Percentiles rank a stretch among this genome's conserved stretches.
Conservation (phyloP, 2,797 vertebrate species). For the Philypnodon macrostomus region DNA sequence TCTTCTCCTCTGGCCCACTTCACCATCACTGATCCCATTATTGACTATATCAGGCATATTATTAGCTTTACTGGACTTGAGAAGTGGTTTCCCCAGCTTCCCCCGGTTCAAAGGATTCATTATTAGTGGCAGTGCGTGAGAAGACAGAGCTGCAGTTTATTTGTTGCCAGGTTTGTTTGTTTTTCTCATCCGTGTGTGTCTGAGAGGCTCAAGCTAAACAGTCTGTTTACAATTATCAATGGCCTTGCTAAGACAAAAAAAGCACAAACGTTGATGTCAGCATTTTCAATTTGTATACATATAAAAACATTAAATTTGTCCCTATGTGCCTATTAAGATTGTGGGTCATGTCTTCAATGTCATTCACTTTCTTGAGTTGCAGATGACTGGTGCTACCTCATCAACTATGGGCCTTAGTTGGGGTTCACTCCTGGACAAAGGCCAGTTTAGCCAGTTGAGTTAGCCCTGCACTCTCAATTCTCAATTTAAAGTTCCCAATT, state of each 20-base stretch:
- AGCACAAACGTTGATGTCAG: not conserved
- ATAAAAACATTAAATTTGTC: no score
- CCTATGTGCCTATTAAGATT: no score
- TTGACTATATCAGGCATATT: conserved; percentile 37
- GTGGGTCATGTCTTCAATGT: no score
- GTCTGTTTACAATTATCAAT: conserved; percentile 44
- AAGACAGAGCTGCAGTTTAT: conserved; percentile 59
- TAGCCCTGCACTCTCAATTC: no score
- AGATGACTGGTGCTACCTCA: no score
- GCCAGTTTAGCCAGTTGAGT: no score
- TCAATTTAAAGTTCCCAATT: no score
- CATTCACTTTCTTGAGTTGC: no score
- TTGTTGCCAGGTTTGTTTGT: conserved; percentile 64
- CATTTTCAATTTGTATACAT: not conserved
- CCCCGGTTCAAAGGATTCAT: conserved; percentile 51
- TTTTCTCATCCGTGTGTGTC: conserved; percentile 65
- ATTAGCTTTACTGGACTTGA: conserved; percentile 35
- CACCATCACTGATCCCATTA: conserved; percentile 51
- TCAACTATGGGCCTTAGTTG: no score
- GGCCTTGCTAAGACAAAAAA: conserved; percentile 20
- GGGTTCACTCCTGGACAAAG: no score
- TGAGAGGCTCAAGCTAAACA: conserved; percentile 48
- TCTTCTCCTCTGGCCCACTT: conserved; percentile 33
- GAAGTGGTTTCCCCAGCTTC: conserved; percentile 38
- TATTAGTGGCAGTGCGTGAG: conserved; percentile 67